phyloP scores from a whole-genome alignment of 2,888 invertebrate species.

The Acanthosepion pharaonis region DNA sequence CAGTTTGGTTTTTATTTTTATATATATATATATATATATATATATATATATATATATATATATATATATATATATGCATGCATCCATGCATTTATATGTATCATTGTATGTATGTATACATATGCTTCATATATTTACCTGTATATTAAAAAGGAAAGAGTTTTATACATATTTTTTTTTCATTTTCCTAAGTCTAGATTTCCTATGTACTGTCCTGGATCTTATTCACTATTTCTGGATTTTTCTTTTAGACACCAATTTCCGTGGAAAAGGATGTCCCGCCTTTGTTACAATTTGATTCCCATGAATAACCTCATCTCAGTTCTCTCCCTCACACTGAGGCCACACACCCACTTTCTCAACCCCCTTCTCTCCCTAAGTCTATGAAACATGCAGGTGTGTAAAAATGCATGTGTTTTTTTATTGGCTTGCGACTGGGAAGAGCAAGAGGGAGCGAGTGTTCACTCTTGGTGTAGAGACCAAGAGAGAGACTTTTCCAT shows the following conservation, averaged over 20 bases:
- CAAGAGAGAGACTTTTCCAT: neutral
- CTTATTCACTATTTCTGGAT: neutral
- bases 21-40: too few relatives aligned
- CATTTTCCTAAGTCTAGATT: neutral
- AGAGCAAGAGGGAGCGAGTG: neutral
- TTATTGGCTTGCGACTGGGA: neutral
- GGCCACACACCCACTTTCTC: neutral
- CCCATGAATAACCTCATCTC: constrained; percentile 33
- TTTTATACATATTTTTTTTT: neutral
- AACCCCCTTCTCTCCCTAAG: neutral
- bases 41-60: too few relatives aligned
- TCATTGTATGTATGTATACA: neutral
- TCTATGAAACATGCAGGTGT: neutral
- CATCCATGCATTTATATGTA: neutral
- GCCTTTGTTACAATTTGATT: neutral
- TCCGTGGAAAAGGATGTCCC: constrained; percentile 11
- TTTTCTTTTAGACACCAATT: constrained; percentile 24
- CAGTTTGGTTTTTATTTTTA: too few relatives aligned
- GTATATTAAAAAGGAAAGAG: neutral
- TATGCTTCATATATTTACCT: neutral
- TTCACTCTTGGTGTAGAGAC: neutral
- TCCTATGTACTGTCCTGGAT: constrained; percentile 20
- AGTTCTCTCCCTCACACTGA: neutral
- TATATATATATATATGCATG: too few relatives aligned
- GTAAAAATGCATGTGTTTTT: neutral